These are phyloP conservation scores for Melanotaenia pygmaea DNA, from an alignment of 2,797 vertebrate species.

Conservation along the genomic window DNA sequence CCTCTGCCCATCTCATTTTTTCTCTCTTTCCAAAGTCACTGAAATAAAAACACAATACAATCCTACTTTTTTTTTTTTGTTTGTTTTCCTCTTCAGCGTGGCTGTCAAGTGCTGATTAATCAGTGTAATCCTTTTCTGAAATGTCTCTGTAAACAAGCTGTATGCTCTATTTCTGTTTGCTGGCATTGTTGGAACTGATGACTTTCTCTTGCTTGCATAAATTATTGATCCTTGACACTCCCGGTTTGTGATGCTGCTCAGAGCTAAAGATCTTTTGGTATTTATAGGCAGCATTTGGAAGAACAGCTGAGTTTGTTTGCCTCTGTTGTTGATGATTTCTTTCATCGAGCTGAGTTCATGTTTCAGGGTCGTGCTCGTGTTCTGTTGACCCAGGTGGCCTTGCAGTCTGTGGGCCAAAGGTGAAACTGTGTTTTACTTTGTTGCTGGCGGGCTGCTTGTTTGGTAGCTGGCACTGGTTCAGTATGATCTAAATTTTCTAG, in stretches of 20 bases:
- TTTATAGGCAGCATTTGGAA: slow-evolving; percentile 64
- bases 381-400: slow-evolving; percentile 60
- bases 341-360: slow-evolving; percentile 23
- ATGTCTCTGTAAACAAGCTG: slow-evolving; percentile 64
- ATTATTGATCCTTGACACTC: slow-evolving; percentile 75
- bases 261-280: slow-evolving; percentile 64
- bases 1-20: slow-evolving; percentile 5
- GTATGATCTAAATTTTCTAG: slow-evolving; percentile 29
- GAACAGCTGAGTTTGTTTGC: slow-evolving; percentile 52
- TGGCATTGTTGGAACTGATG: slow-evolving; percentile 71
- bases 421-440: slow-evolving; percentile 61
- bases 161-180: slow-evolving; percentile 49
- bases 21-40: slow-evolving; percentile 23
- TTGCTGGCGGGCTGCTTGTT: slow-evolving; percentile 51
- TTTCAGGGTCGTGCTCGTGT: slow-evolving; percentile 51
- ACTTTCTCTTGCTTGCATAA: slow-evolving; percentile 73
- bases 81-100: slow-evolving; percentile 41
- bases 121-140: slow-evolving; percentile 50
- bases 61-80: slow-evolving; percentile 35
- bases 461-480: slow-evolving; percentile 50
- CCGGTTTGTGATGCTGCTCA: slow-evolving; percentile 41
- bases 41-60: slow-evolving; percentile 37
- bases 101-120: slow-evolving; percentile 65
- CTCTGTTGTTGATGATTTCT: slow-evolving; percentile 52
- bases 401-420: slow-evolving; percentile 42